Conservation (phyloP, 2,797 vertebrate species). For the Phalanger gymnotis region DNA sequence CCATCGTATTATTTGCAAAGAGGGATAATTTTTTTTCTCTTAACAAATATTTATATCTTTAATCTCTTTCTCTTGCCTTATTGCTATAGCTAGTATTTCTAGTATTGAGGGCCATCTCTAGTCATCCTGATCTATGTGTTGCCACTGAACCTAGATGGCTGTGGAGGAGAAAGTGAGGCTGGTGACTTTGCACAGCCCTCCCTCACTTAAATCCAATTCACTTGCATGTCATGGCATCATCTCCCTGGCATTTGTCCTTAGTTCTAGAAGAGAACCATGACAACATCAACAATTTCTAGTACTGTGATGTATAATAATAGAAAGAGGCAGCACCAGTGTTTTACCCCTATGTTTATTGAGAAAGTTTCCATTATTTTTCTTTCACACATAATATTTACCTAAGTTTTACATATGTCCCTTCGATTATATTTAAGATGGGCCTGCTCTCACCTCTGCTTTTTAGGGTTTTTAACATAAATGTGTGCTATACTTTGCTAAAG, state of each 20-base stretch:
- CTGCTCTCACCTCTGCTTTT: neutral
- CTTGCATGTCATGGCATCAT: too few relatives aligned
- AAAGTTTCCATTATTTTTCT: neutral
- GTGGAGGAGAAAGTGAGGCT: too few relatives aligned
- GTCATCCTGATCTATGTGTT: too few relatives aligned
- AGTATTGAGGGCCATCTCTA: too few relatives aligned
- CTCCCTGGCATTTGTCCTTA: too few relatives aligned
- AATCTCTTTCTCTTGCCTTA: neutral
- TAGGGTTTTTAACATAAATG: neutral
- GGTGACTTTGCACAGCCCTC: too few relatives aligned
- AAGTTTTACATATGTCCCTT: neutral
- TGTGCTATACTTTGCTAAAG: neutral
- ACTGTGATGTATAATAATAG: neutral
- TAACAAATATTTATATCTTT: neutral
- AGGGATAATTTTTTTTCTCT: neutral
- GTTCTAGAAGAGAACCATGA: too few relatives aligned
- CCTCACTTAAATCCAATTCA: too few relatives aligned
- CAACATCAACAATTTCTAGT: neutral
- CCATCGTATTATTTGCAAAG: neutral
- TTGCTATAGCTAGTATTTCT: neutral
- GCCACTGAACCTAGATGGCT: too few relatives aligned
- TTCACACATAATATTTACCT: neutral
- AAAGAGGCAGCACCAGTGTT: neutral
- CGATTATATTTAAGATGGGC: neutral
- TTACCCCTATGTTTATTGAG: neutral